A percentile compares a stretch with the other conserved stretches of the same genome.
These are phyloP conservation scores for Camponotus pennsylvanicus DNA, from an alignment of 1,140 invertebrate species.

Conservation along the genomic window DNA sequence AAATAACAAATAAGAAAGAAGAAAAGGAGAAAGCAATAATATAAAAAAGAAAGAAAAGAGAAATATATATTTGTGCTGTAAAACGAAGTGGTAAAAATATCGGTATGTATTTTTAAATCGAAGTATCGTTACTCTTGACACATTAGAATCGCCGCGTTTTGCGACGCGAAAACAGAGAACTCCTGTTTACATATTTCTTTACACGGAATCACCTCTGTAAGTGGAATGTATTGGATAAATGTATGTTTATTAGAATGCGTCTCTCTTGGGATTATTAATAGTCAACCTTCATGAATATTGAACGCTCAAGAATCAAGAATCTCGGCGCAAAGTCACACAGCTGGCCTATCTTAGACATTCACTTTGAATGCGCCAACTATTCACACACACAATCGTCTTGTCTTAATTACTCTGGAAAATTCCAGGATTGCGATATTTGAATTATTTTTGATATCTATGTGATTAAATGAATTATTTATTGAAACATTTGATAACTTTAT, in stretches of 20 bases:
- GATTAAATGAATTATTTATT: too few species aligned
- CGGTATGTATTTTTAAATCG: not conserved
- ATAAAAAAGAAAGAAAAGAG: not conserved
- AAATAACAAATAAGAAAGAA: not conserved
- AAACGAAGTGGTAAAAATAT: constrained; percentile 10
- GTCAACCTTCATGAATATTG: constrained; percentile 83
- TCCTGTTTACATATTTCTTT: constrained; percentile 22
- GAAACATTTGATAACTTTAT: not conserved
- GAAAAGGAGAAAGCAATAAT: not conserved
- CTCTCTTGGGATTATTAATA: constrained; percentile 79
- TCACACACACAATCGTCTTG: not conserved
- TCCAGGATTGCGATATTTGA: not conserved
- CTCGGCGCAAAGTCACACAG: constrained; percentile 66
- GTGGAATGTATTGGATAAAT: constrained; percentile 62
- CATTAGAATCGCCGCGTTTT: not conserved
- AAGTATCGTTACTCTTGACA: constrained; percentile 2
- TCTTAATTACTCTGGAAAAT: constrained; percentile 55
- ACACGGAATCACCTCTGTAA: constrained; percentile 44
- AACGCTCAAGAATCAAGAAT: constrained; percentile 81
- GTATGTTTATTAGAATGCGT: constrained; percentile 77
- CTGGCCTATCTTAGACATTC: constrained; percentile 50
- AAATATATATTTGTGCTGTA: not conserved
- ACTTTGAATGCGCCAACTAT: constrained; percentile 38
- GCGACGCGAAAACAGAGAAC: constrained; percentile 17
- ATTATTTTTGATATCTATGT: not conserved